A percentile compares a stretch with the other conserved stretches of the same genome.
These are phyloP conservation scores for Cacoxenus indagator DNA, from an alignment of 2,888 invertebrate species.

Conservation along the genomic window DNA sequence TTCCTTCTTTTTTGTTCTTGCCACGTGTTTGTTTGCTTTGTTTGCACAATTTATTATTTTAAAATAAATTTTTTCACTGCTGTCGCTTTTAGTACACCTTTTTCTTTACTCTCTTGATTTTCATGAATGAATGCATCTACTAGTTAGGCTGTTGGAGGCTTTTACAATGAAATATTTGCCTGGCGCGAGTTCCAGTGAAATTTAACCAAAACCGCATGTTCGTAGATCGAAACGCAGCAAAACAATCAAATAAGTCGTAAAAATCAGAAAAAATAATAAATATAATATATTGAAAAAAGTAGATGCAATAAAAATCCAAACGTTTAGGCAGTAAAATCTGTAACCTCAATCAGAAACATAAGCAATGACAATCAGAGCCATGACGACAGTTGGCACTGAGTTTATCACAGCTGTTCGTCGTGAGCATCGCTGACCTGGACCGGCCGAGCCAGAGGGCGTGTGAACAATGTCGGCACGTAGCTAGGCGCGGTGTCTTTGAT, in stretches of 20 bases:
- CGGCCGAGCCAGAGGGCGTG: not conserved
- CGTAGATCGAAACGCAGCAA: not conserved
- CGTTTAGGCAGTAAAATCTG: not conserved
- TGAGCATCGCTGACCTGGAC: not conserved
- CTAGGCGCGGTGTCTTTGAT: not conserved
- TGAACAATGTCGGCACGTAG: not conserved
- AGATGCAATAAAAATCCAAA: not conserved
- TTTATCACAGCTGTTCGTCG: slow-evolving; percentile 1
- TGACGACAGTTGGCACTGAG: slow-evolving; percentile 9
- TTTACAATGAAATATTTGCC: too few species aligned
- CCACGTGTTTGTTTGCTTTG: not conserved
- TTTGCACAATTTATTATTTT: slow-evolving; percentile 7
- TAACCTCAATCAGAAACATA: not conserved
- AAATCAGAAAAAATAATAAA: not conserved
- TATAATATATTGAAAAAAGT: not conserved
- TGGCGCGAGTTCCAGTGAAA: not conserved
- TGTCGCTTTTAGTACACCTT: too few species aligned
- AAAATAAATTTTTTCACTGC: not conserved
- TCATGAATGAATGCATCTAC: too few species aligned
- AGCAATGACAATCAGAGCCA: not conserved
- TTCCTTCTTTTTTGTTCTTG: not conserved
- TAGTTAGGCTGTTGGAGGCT: too few species aligned
- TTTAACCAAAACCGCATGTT: not conserved
- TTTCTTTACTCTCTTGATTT: not conserved
- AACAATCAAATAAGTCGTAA: not conserved